Evolutionary conservation across 2,113 vertebrate genomes (phyloP).

Genomic region (Anhinga anhinga): DNA sequence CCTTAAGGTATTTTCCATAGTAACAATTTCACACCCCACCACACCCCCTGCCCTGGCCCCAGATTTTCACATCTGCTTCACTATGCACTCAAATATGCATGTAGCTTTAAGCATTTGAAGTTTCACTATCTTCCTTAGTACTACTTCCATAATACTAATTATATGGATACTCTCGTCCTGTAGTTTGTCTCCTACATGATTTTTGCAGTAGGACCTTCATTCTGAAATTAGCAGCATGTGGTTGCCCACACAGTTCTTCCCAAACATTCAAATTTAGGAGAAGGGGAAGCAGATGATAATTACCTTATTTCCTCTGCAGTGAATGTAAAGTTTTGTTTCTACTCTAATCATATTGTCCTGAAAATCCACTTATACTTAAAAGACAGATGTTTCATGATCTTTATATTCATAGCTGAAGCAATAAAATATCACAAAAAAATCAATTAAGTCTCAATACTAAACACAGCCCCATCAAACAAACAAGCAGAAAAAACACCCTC

Average conservation of each 20-base stretch:
- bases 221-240: not conserved
- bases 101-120: not conserved
- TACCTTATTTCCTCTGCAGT: not conserved
- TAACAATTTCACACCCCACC: not conserved
- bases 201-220: not conserved
- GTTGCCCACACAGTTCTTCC: not conserved
- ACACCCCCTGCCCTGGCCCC: rapidly evolving
- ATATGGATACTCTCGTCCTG: not conserved
- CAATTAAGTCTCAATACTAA: not conserved
- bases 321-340: not conserved
- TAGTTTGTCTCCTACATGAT: not conserved
- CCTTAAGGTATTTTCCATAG: not conserved
- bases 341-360: not conserved
- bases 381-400: not conserved
- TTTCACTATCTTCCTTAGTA: not conserved
- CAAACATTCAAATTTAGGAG: not conserved
- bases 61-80: not conserved
- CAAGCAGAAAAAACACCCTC: rapidly evolving
- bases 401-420: not conserved
- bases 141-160: not conserved
- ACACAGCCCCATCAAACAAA: not conserved
- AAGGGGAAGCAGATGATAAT: not conserved
- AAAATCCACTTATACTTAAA: not conserved
- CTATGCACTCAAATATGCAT: not conserved
- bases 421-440: not conserved